Base-by-base conservation (phyloP, 1,140 invertebrate species). In the Lepidurus packardi region DNA sequence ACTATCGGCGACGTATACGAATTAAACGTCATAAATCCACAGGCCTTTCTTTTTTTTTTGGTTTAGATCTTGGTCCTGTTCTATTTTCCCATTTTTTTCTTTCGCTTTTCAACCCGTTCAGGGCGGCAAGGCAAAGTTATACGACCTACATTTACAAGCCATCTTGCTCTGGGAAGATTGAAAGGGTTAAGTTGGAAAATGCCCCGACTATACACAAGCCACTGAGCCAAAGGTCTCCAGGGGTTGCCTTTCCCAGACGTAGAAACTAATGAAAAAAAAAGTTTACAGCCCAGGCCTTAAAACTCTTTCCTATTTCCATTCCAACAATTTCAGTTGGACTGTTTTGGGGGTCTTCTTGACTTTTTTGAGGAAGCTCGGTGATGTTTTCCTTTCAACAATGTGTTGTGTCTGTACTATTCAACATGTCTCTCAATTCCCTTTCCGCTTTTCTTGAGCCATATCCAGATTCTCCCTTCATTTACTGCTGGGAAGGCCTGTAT, bases 201-300 rank as follows among this genome's bases (percentile, higher is more conserved):
- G 53, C 53, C 53, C 53, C 13, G 16, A 21, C 53, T 65, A 65
- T 65, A 21, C 53, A 13, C 53, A 65, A 65, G 53, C 10, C 45
- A 47, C 45, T 16, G 45, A 47, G 45, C 45, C 53, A 65, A 65
- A 65, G 53, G 53, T 65, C 53, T 65, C 53, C 13, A 21, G 53
- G 21, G 53, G 53, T 16, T 65, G 53, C 13, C 53, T 65, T 65
- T 65, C 53, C 13, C 13, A 65, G 53, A 65, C 53, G 53, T 65
- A 65, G 53, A 65, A 65, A 65, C 53, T 65, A 65, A 65, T 65
- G 53, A 65, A 65, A 65, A 65, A 47, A 65, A 65, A 65, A 65
- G 53, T 65, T 65, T 65, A 65, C 53, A 65, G 13, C 34, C 34
- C 34, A 34, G 34, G 34, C 53, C 53, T 65, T 65, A 47, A 7